These are phyloP conservation scores for Austrofundulus limnaeus DNA, from an alignment of 2,113 vertebrate species.

Conservation along the genomic window DNA sequence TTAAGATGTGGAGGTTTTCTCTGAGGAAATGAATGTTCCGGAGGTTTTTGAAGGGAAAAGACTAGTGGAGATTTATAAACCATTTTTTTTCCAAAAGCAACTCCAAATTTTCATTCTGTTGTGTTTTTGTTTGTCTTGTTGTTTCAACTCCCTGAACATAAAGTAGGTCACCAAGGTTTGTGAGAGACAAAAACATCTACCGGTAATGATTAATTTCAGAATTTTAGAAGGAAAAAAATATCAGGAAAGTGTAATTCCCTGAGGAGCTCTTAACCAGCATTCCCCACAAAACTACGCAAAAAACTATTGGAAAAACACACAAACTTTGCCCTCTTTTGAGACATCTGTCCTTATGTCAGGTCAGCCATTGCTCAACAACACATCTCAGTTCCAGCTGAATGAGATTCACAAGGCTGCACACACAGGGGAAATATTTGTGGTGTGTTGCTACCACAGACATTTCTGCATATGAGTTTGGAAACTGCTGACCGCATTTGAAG, in stretches of 20 bases:
- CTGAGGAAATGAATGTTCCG: background rate
- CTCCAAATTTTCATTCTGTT: background rate
- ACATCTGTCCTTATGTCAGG: slow-evolving; percentile 16
- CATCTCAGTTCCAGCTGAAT: slow-evolving; percentile 42
- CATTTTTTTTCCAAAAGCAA: background rate
- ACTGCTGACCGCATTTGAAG: slow-evolving; percentile 10
- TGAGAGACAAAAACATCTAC: slow-evolving; percentile 20
- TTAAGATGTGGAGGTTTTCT: background rate
- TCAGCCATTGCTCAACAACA: slow-evolving; percentile 30
- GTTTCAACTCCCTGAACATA: background rate
- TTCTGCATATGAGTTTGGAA: slow-evolving; percentile 6
- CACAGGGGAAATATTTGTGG: slow-evolving; percentile 5
- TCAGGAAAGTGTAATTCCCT: background rate
- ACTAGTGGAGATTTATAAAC: background rate
- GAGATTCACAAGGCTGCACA: slow-evolving; percentile 14
- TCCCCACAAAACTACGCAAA: slow-evolving; percentile 10
- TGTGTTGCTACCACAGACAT: background rate
- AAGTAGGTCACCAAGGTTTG: slow-evolving; percentile 11
- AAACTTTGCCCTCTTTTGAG: slow-evolving; percentile 15
- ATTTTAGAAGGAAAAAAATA: background rate
- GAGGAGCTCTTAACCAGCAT: background rate
- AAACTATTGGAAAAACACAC: slow-evolving; percentile 8
- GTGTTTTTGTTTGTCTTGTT: background rate
- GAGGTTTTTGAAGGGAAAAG: too few relatives aligned
- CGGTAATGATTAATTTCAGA: slow-evolving; percentile 18